phyloP scores from a whole-genome alignment of 2,113 vertebrate genomes.

The Strix aluco region DNA sequence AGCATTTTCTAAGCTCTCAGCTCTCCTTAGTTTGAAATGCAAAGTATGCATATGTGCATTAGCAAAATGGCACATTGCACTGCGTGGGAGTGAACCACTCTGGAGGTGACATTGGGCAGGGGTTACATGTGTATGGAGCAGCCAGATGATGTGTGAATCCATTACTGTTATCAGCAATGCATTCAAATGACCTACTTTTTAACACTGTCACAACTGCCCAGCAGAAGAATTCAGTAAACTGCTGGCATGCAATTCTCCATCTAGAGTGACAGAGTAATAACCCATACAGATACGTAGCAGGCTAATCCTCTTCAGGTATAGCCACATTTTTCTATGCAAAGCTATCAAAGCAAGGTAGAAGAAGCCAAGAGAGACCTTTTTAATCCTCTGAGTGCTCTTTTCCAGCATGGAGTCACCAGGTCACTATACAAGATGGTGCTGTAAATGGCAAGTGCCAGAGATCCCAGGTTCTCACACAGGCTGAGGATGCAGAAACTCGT shows the following conservation, averaged over 20 bases:
- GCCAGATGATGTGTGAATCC: constrained; percentile 44
- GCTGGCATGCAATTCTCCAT: neutral
- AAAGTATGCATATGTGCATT: constrained; percentile 29
- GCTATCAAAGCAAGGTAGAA: neutral
- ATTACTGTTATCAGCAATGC: constrained; percentile 59
- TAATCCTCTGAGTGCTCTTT: neutral
- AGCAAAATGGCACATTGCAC: constrained; percentile 34
- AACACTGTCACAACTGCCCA: constrained; percentile 1
- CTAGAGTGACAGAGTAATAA: neutral
- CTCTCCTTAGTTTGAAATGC: constrained; percentile 27
- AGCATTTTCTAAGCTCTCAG: neutral
- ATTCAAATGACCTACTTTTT: constrained; percentile 64
- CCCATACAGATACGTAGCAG: neutral
- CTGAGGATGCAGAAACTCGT: neutral
- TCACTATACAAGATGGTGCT: neutral
- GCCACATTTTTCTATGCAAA: neutral
- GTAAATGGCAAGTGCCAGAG: neutral
- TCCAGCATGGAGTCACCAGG: neutral
- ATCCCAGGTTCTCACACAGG: neutral
- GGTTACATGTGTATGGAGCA: constrained; percentile 29
- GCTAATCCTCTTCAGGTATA: constrained; percentile 1
- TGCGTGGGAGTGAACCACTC: neutral
- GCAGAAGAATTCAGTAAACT: constrained; percentile 26
- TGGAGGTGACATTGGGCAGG: constrained; percentile 55
- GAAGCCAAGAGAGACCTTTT: neutral